Evolutionary conservation across 2,113 vertebrate genomes (phyloP), one percentile per base, ranked within the genome.

Genomic region (Atractosteus spatula): DNA sequence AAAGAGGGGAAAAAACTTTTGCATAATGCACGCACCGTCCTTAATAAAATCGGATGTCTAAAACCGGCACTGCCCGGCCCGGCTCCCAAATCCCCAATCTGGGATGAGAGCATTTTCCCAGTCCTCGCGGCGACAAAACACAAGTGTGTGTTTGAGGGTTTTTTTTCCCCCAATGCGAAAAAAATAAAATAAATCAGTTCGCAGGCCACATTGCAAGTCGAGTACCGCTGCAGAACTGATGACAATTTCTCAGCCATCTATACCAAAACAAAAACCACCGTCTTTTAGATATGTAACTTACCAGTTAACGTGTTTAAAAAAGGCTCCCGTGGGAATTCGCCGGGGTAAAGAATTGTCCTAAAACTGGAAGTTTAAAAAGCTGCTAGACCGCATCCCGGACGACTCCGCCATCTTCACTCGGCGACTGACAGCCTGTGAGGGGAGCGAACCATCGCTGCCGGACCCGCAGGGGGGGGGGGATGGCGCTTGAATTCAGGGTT

Each of bases 321-420:
- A 11, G 11, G 5, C 12, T 3, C 8, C 41, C 41, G 3, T 44
- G 16, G 1, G 4, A 6, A 66, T 13, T 47, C 14, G 12, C 3
- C 10, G 4, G 66, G 55, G 5, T 14, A 16, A 1, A 17, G 4
- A 5, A 3, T 66, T 62, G n/a, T 68, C 29, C 62, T 13, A 44
- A 69, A 72, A 74, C 67, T 44, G 62, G 76, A 62, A 71, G 72
- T 70, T 83, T 56, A 76, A 83, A 51, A 85, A 72, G 80, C 74
- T 82, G 82, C 79, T 84, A 89, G 71, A 61, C 75, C 77, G 79
- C 80, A 82, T 79, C 78, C 64, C 56, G 65, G 68, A 64, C 68
- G 68, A 62, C 76, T 77, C 82, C 84, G 82, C 84, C 84, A 85
- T 85, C 82, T 85, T 85, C 84, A 73, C 67, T 82, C 77, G 62